A percentile compares a stretch with the other conserved stretches of the same genome.
Conservation (phyloP, 2,888 invertebrate species). For the Rhopalosiphum nymphaeae region DNA sequence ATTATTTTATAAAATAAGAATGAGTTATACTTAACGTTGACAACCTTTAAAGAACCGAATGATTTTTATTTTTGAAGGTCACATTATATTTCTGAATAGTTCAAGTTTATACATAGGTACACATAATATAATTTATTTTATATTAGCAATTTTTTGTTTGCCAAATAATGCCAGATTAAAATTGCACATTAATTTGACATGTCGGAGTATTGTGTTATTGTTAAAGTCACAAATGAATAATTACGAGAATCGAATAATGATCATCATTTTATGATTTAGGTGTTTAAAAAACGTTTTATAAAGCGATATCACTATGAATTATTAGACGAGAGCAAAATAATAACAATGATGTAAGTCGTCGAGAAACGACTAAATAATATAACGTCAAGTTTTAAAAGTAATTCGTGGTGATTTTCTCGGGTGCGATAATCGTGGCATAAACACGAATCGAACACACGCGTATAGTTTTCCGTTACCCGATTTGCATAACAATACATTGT, state of each 20-base stretch:
- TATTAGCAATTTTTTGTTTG: background rate
- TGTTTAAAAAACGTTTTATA: background rate
- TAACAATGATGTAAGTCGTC: background rate
- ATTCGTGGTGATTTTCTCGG: background rate
- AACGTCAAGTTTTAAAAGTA: background rate
- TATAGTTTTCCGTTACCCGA: conserved; percentile 28
- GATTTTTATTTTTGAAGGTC: background rate
- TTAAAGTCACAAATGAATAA: background rate
- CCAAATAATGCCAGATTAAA: background rate
- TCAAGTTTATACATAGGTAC: background rate
- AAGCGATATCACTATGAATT: background rate
- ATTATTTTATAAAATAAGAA: background rate
- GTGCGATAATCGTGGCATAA: background rate
- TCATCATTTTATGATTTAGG: background rate
- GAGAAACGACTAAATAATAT: background rate
- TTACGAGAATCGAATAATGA: background rate
- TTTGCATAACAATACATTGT: conserved; percentile 40
- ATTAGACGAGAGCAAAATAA: background rate
- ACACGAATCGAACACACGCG: background rate
- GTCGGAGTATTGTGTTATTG: background rate
- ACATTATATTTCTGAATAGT: background rate
- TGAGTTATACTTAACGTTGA: background rate
- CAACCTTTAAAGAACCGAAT: background rate
- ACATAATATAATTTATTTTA: background rate
- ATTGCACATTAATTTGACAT: background rate